Evolutionary conservation across 1,140 invertebrate species (phyloP).

Genomic region (Caenorhabditis latens): DNA sequence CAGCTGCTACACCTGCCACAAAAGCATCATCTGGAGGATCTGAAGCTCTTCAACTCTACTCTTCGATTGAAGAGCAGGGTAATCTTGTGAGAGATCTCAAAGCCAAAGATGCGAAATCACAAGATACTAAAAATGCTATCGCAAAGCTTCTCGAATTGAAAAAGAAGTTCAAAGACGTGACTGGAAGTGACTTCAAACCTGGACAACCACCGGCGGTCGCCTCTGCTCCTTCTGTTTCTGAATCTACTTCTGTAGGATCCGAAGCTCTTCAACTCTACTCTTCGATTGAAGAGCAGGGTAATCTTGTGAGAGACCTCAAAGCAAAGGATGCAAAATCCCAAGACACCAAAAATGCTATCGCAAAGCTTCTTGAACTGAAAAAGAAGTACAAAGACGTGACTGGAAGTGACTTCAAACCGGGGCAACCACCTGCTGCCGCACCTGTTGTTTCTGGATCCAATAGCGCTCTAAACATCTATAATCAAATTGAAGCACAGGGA

Average conservation of each 20-base stretch:
- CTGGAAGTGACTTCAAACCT: constrained; percentile 56
- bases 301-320: constrained; percentile 66
- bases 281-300: constrained; percentile 64
- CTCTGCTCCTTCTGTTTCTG: not conserved
- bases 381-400: constrained; percentile 12
- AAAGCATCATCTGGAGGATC: not conserved
- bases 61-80: constrained; percentile 52
- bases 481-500: constrained; percentile 55
- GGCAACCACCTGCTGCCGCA: constrained; percentile 2
- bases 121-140: constrained; percentile 68
- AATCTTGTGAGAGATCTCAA: constrained; percentile 30
- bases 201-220: constrained; percentile 2
- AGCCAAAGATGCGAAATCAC: constrained; percentile 54
- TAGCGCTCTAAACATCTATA: not conserved
- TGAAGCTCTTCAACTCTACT: not conserved
- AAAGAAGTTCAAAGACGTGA: constrained; percentile 67
- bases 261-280: constrained; percentile 41
- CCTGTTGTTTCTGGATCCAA: constrained; percentile 40
- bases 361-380: constrained; percentile 66
- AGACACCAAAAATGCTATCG: constrained; percentile 68
- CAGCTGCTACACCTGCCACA: not conserved
- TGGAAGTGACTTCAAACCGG: constrained; percentile 62
- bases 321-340: constrained; percentile 66
- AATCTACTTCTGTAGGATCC: not conserved
- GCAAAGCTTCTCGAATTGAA: constrained; percentile 69